Conservation (phyloP, 2,797 vertebrate genomes). For the Bufotes viridis region DNA sequence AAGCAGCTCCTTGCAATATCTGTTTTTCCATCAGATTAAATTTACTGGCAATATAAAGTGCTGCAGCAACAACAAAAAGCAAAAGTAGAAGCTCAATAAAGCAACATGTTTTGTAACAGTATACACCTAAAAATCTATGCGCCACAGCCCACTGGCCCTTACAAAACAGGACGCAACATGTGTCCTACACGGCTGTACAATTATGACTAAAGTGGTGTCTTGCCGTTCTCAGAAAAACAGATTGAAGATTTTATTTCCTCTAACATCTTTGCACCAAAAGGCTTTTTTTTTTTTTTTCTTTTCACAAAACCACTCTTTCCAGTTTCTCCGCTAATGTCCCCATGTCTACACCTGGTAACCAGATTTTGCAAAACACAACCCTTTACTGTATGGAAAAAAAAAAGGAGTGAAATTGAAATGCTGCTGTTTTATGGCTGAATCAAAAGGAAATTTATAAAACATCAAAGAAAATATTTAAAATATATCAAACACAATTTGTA, state of each 20-base stretch:
- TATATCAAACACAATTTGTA: conserved; percentile 74
- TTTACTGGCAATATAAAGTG: not conserved
- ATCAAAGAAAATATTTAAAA: conserved; percentile 73
- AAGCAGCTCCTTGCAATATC: not conserved
- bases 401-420: conserved; percentile 69
- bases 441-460: conserved; percentile 72
- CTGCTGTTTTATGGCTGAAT: conserved; percentile 69
- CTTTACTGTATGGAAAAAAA: conserved; percentile 65
- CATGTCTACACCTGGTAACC: conserved; percentile 71
- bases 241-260: conserved; percentile 26
- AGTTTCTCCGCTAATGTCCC: conserved; percentile 54
- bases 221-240: conserved; percentile 2
- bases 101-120: conserved; percentile 19
- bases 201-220: not conserved
- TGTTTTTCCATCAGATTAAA: conserved; percentile 2
- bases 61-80: not conserved
- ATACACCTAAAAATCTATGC: not conserved
- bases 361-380: conserved; percentile 68
- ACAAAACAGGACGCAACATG: not conserved
- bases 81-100: conserved; percentile 9
- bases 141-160: not conserved
- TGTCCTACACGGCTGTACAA: conserved; percentile 10
- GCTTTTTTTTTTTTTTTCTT: not conserved
- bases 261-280: conserved; percentile 28
- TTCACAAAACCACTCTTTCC: not conserved